Evolutionary conservation across 2,113 vertebrate species (phyloP), one percentile per base, ranked within the genome.

Genomic region (Globicephala melas): DNA sequence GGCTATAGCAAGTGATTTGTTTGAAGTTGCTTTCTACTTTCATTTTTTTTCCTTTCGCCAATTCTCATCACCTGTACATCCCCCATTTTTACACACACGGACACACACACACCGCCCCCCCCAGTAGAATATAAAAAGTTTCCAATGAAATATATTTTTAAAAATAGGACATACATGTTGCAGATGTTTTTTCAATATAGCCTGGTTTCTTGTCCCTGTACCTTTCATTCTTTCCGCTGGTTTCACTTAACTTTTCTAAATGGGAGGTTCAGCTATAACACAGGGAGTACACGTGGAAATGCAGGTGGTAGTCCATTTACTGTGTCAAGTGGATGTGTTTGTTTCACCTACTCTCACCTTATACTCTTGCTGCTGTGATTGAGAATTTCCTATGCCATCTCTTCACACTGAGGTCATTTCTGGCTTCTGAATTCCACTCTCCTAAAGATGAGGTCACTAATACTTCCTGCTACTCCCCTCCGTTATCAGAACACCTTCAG

Each of bases 241-340:
- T 36, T 70, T 84, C 17, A 62, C 50, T 18, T n/a, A 60, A 79
- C 25, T 71, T n/a, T 25, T 73, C n/a, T 50, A 60, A 70, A 25
- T 5, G 28, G 13, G 50, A 80, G 10, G 0, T 15, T 13, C 33
- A 41, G 8, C 26, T 86, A 0, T 62, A 50, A 79, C 25, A 36
- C 68, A 60, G 31, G 23, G 31, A 28, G 5, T 17, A 26, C 6
- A 33, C 33, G 3, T 2, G 14, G 38, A 20, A 50, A 8, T 10
- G n/a, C 3, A 23, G 23, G 23, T 0, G 3, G 55, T 3, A 14
- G 12, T 31, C 15, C 6, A 1, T 2, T 23, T 6, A 31, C 50
- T 23, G n/a, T 7, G 36, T 8, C 60, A 8, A 33, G 70, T 14
- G 31, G 11, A n/a, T 55, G 15, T n/a, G 41, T 84, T 33, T 80